phyloP scores from a whole-genome alignment of 2,797 vertebrate genomes.

The Parauchenoglanis punctatus region DNA sequence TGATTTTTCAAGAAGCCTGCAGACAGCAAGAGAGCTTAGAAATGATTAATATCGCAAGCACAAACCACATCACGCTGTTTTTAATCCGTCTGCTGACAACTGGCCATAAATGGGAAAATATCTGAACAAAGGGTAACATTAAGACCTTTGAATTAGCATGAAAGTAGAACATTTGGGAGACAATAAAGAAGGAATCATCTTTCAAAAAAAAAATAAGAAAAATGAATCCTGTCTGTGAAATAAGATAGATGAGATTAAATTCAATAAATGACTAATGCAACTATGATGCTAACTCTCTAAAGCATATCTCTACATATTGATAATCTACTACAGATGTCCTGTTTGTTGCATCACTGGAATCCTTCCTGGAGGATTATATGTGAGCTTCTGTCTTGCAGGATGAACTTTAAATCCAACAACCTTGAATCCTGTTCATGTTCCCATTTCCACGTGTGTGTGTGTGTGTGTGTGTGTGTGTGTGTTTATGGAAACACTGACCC shows the following conservation, averaged over 20 bases:
- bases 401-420: constrained; percentile 16
- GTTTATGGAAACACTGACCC: constrained; percentile 34
- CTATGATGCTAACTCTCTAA: background rate
- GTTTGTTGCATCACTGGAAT: background rate
- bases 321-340: constrained; percentile 26
- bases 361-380: constrained; percentile 18
- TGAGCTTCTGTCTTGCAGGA: background rate
- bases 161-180: background rate
- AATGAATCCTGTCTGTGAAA: background rate
- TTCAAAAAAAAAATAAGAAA: background rate
- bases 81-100: background rate
- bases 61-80: background rate
- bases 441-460: constrained; percentile 21
- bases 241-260: background rate
- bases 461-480: constrained; percentile 4
- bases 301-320: constrained; percentile 21
- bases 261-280: constrained; percentile 8
- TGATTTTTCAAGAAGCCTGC: constrained; percentile 3
- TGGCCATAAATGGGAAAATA: background rate
- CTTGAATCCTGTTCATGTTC: constrained; percentile 9
- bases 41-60: constrained; percentile 2
- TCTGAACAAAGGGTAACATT: constrained; percentile 26
- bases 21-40: constrained; percentile 5
- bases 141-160: background rate
- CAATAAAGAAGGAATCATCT: background rate